Evolutionary conservation across 2,113 vertebrate species (phyloP), one percentile per base, ranked within the genome.

Genomic region (Recurvirostra avosetta): DNA sequence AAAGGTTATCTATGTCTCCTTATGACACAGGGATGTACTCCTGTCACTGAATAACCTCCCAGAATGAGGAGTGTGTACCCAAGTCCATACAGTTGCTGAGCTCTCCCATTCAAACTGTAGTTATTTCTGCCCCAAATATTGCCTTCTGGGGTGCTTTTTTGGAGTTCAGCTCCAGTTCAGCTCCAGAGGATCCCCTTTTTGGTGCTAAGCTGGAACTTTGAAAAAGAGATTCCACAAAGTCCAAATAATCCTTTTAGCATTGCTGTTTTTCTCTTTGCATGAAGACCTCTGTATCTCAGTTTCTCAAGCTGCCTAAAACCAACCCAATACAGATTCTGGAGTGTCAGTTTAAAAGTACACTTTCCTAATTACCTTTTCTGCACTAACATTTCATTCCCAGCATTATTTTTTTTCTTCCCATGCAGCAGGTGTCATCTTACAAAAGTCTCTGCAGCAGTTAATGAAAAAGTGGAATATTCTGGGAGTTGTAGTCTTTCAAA

Each of bases 401-500:
- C 52, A 30, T 77, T 89, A 13, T 53, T 62, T 36, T 41, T 84
- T 72, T 92, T 86, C 91, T 88, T 25, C 45, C 93, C 45, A 82
- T 92, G 92, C 58, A 95, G 81, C 94, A 95, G 86, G 90, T 93
- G 32, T 95, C 96, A 97, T 85, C 94, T 95, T 86, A 66, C 70
- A 95, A 97, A 96, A 91, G 92, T 94, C 59, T 97, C 90, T 91
- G 80, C 92, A 96, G 32, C 92, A 96, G 29, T 94, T 94, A 88
- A 74, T 75, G 95, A 97, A 96, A 91, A 70, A 93, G 90, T 94
- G 96, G 95, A 94, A 97, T 84, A 88, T 96, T 97, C 94, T 97
- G 92, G 95, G 96, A 98, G 96, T 97, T 96, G 94, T 98, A 97
- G 96, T 95, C 96, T 97, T 98, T 96, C 96, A 97, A 97, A 97